Evolutionary conservation across 2,113 vertebrate genomes (phyloP).

Genomic region (Nycticorax nycticorax): DNA sequence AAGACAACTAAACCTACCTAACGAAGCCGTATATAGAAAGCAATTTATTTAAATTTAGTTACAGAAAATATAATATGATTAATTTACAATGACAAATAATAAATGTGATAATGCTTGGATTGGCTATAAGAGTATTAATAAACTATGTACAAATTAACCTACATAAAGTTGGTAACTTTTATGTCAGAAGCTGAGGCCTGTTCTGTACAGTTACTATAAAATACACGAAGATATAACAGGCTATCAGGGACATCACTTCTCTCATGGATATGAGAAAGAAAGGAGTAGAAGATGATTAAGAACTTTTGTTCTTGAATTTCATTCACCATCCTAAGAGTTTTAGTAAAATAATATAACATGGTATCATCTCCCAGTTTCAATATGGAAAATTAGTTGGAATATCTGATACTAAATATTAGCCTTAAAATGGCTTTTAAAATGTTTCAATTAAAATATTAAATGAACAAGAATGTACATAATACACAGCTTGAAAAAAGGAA

Average conservation of each 20-base stretch:
- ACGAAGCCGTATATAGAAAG: neutral
- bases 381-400: neutral
- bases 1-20: constrained; percentile 11
- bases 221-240: neutral
- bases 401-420: neutral
- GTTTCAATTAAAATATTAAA: neutral
- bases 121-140: neutral
- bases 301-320: neutral
- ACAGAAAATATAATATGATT: neutral
- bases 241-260: neutral
- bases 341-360: neutral
- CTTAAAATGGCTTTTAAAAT: neutral
- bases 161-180: neutral
- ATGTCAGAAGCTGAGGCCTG: neutral
- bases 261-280: neutral
- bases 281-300: neutral
- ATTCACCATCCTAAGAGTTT: neutral
- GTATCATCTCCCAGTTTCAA: neutral
- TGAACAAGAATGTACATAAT: neutral
- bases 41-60: constrained; percentile 9
- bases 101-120: neutral
- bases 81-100: neutral
- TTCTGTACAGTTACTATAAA: neutral
- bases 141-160: neutral
- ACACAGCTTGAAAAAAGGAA: neutral